Evolutionary conservation across 1,140 invertebrate species (phyloP), one percentile per base, ranked within the genome.

Genomic region (Pteromalus puparum): DNA sequence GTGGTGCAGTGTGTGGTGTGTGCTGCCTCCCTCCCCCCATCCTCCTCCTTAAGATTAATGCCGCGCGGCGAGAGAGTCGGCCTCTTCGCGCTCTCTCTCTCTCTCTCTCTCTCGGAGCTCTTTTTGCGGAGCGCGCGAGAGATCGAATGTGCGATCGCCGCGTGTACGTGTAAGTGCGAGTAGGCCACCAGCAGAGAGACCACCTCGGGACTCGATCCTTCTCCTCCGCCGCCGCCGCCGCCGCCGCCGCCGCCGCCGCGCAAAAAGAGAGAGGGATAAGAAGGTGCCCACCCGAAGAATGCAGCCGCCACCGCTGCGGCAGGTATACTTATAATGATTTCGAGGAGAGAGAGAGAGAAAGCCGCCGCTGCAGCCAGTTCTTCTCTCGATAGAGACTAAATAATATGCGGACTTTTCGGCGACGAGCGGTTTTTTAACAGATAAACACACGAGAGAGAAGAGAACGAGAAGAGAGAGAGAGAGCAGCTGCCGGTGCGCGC

Each of bases 171-270:
- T 93, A 92, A 92, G 92, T 92, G 92, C 92, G 92, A 93, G 91
- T 89, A 91, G 92, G 92, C 92, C 92, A 93, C 92, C 92, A 93
- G 92, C 92, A 93, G 90, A 92, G 92, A 89, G 91, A 91, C 91
- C 91, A 93, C 92, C 92, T 91, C 91, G 90, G 86, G 82, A 77
- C 82, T 83, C 73, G 21, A 28, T 72, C 30, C 30, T 72, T 34
- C 67, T 70, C 48, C 53, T 73, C 68, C 91, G 90, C 90, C 85
- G 84, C 82, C 85, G 87, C 83, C 85, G 84, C 86, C 87, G 85
- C 87, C 87, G 87, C 88, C 87, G 82, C 88, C 87, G 82, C 86
- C 85, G 88, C 86, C 82, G 87, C 72, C 81, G 81, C 85, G 86
- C 65, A 81, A 89, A 90, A 88, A 89, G 89, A 86, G 85, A 86